Evolutionary conservation across 2,797 vertebrate genomes (phyloP).

Genomic region (Kryptopterus vitreolus): DNA sequence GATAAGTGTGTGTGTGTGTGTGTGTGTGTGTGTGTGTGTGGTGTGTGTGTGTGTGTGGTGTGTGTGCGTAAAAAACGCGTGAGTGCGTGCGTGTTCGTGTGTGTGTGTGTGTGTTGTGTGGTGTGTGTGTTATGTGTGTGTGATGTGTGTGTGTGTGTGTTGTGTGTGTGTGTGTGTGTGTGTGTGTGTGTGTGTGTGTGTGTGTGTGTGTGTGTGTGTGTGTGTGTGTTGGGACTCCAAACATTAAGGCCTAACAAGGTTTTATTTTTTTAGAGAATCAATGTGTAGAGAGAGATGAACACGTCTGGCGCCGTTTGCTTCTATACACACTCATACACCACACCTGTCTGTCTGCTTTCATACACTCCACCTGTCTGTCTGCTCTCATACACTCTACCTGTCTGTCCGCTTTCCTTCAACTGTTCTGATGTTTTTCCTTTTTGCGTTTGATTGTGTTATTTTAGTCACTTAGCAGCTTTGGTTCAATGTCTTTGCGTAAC

Average conservation of each 20-base stretch:
- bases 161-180: not conserved
- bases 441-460: not conserved
- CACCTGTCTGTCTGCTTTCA: not conserved
- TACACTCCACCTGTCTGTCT: not conserved
- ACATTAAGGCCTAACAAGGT: not conserved
- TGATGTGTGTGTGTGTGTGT: not conserved
- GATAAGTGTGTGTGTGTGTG: not conserved
- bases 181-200: no score
- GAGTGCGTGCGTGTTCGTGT: not conserved
- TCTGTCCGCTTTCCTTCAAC: not conserved
- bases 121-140: no score
- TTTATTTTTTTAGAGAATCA: not conserved
- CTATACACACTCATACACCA: not conserved
- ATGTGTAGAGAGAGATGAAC: not conserved
- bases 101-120: conserved; percentile 11
- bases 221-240: conserved; percentile 1
- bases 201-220: no score
- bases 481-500: no score
- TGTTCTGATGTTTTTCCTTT: not conserved
- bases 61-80: no score
- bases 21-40: not conserved
- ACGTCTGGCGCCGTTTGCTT: not conserved
- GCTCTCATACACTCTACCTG: not conserved
- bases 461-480: not conserved
- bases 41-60: not conserved